Evolutionary conservation across 1,140 invertebrate genomes (phyloP).

Genomic region (Saccostrea cuccullata): DNA sequence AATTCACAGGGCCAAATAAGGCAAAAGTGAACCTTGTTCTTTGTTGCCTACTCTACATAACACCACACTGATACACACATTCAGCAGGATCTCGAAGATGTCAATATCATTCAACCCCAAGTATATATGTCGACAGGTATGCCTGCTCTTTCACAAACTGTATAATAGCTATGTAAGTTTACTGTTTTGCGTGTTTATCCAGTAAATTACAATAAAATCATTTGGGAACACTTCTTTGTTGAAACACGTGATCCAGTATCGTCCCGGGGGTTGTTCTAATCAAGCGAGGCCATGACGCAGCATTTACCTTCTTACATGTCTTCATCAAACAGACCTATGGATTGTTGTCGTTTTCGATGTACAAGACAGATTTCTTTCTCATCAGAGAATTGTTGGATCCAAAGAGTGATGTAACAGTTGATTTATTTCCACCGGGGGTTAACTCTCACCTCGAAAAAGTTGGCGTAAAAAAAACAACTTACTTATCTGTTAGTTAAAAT

Average conservation of each 20-base stretch:
- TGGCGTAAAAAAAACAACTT: too few species aligned
- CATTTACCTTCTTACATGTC: conserved; percentile 34
- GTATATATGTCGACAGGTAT: neutral
- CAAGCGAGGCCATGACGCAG: conserved; percentile 5
- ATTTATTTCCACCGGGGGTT: neutral
- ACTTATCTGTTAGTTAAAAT: too few species aligned
- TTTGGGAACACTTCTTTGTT: conserved; percentile 26
- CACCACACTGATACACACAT: conserved; percentile 44
- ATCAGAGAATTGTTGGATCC: neutral
- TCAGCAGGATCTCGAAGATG: conserved; percentile 44
- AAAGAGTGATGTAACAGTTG: conserved; percentile 28
- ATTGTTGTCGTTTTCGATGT: conserved; percentile 39
- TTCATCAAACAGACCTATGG: conserved; percentile 33
- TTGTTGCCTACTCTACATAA: conserved; percentile 46
- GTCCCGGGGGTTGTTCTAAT: conserved; percentile 7
- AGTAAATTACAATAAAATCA: conserved; percentile 38
- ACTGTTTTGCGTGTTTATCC: conserved; percentile 20
- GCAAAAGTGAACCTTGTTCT: too few species aligned
- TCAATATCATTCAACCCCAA: conserved; percentile 43
- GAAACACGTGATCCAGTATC: conserved; percentile 3
- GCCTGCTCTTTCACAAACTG: neutral
- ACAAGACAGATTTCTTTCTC: conserved; percentile 17
- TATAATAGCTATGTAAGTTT: neutral
- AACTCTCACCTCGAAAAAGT: too few species aligned
- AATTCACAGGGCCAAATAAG: too few species aligned